Evolutionary conservation across 2,113 vertebrate species (phyloP).

Genomic region (Cyanoderma ruficeps): DNA sequence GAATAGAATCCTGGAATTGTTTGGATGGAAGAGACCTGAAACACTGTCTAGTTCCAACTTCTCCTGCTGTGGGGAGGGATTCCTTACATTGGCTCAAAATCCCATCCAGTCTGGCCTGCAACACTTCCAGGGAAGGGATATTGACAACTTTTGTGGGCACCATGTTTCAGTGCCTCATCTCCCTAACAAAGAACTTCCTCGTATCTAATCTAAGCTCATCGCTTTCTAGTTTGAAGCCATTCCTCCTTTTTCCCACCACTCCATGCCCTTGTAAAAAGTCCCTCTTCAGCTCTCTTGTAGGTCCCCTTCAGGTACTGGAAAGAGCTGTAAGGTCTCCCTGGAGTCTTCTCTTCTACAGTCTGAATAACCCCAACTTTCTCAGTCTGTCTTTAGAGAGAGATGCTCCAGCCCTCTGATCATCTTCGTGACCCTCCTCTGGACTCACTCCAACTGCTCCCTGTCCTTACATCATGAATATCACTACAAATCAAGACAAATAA

Average conservation of each 20-base stretch:
- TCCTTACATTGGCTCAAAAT: background rate
- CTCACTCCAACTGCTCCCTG: background rate
- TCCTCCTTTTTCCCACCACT: background rate
- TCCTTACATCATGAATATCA: background rate
- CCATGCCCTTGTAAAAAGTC: background rate
- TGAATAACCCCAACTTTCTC: background rate
- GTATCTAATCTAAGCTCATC: background rate
- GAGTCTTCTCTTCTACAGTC: background rate
- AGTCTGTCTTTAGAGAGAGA: background rate
- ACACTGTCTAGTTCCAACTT: background rate
- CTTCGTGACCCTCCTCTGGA: background rate
- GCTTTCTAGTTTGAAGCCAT: background rate
- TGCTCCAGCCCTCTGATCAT: background rate
- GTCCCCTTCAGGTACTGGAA: background rate
- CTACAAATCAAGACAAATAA: conserved; percentile 12
- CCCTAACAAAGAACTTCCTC: background rate
- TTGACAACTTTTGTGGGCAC: background rate
- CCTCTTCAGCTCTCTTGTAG: background rate
- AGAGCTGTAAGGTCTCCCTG: background rate
- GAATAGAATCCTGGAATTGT: background rate
- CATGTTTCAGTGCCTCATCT: background rate
- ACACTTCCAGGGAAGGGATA: background rate
- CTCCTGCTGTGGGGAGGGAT: background rate
- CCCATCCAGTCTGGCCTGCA: background rate
- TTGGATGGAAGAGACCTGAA: background rate